Evolutionary conservation across 2,888 invertebrate species (phyloP), one percentile per base, ranked within the genome.

Genomic region (Acronicta alni): DNA sequence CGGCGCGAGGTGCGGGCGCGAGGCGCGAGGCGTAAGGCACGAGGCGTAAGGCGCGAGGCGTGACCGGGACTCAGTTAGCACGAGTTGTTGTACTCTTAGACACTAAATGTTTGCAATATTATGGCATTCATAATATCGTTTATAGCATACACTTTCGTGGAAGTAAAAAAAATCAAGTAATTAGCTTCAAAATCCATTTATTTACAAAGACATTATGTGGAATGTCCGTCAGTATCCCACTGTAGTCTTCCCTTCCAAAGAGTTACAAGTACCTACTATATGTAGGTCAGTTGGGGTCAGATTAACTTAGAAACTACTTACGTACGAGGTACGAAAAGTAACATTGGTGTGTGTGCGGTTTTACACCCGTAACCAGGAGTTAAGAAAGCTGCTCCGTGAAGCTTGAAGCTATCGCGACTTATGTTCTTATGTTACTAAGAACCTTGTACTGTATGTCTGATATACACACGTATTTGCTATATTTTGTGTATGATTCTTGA

Each of bases 1-100:
- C n/a, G n/a, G n/a, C n/a, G n/a, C n/a, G n/a, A n/a, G n/a, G n/a
- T n/a, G n/a, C n/a, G n/a, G n/a, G 35, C 35, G n/a, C 35, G n/a
- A 41, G 52, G 57, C 64, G 53, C 43, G 43, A 70, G 59, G 65
- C 64, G 49, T 32, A 6, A 41, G 52, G 57, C 64, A 49, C 43
- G 43, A 70, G 59, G 35, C 35, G n/a, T n/a, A 6, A 41, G 52
- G 57, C 64, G 53, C 43, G 43, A 70, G 59, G 65, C 64, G 49
- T 32, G 57, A 35, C 49, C 30, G 43, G 20, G 30, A 30, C 52
- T 1, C 45, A 6, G 61, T 55, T 43, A 37, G 30, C 16, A 32
- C 10, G 32, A 9, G 14, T 20, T 3, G 46, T 3, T 32, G 38
- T 67, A 67, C 62, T 57, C 53, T 47, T 23, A n/a, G 20, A 9